Base-by-base conservation (phyloP, 2,888 invertebrate species). In the Proisotoma minuta region DNA sequence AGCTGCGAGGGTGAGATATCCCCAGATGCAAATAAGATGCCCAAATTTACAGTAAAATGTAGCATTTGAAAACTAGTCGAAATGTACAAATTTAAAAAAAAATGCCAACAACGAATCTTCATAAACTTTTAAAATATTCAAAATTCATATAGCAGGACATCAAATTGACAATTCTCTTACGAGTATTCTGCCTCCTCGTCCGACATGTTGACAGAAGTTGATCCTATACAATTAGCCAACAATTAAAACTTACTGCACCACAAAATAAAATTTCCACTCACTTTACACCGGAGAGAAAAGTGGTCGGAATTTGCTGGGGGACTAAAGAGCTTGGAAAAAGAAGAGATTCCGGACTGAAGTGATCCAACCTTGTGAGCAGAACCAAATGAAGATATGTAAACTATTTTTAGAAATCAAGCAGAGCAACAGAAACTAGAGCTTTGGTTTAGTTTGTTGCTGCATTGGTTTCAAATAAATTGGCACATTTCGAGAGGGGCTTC, bases 141-240 rank as follows among this genome's bases (percentile, higher is more conserved):
- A n/a, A n/a, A n/a, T n/a, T n/a, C n/a, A n/a, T n/a, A n/a, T n/a
- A n/a, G n/a, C n/a, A n/a, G n/a, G n/a, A n/a, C n/a, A n/a, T n/a
- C n/a, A n/a, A n/a, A n/a, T n/a, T n/a, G n/a, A n/a, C n/a, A 57
- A 56, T 57, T 28, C 4, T 39, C 69, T 63, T 66, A 69, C 69
- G 66, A 66, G 63, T 57, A 64, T 66, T 66, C 69, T 63, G n/a
- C n/a, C n/a, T 69, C 69, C 50, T 69, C 69, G 69, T 69, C 69
- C 50, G 69, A 69, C 69, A 69, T 69, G 65, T 43, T 63, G 27
- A 52, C 52, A 52, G 52, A 28, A 27, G 52, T 26, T 52, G 52
- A 28, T 52, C 28, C 28, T 52, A 4, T 12, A 24, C 24, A 27
- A 52, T n/a, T 18, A 52, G 27, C 24, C 24, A 52, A 52, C 28